A percentile compares a stretch with the other conserved stretches of the same genome.
Evolutionary conservation across 1,140 invertebrate genomes (phyloP).

Genomic region (Tachypleus tridentatus): DNA sequence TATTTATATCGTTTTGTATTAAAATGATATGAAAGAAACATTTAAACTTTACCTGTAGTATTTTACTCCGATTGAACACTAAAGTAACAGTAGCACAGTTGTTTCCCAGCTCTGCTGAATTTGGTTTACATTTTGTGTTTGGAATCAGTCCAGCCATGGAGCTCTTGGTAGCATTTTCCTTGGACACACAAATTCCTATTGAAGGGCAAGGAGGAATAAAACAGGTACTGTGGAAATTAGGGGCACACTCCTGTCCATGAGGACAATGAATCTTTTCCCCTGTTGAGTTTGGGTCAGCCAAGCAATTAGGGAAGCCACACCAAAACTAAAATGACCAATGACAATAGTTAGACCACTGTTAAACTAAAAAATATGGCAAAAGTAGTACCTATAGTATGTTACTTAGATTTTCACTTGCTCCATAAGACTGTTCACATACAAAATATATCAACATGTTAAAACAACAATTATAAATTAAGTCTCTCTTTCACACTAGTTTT

Average conservation of each 20-base stretch:
- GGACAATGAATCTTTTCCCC: conserved; percentile 26
- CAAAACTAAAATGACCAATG: conserved; percentile 27
- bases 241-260: conserved; percentile 28
- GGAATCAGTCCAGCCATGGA: conserved; percentile 59
- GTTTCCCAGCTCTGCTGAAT: conserved; percentile 49
- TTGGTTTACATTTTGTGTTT: conserved; percentile 63
- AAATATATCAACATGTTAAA: too few species aligned
- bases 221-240: conserved; percentile 42
- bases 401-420: background rate
- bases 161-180: conserved; percentile 56
- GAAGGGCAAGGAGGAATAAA: conserved; percentile 58
- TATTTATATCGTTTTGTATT: background rate
- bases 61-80: conserved; percentile 48
- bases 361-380: background rate
- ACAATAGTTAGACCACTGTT: too few species aligned
- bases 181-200: conserved; percentile 64
- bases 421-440: too few species aligned
- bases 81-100: conserved; percentile 62
- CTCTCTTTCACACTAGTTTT: too few species aligned
- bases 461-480: too few species aligned
- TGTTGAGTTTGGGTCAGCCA: conserved; percentile 28
- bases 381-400: background rate
- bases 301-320: conserved; percentile 33
- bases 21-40: conserved; percentile 6
- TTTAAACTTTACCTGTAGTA: conserved; percentile 31